Percentiles rank a stretch among this genome's conserved stretches.
Evolutionary conservation across 92 coral and sea anemone genomes (phyloP).

Genomic region (Phymanthus crucifer): DNA sequence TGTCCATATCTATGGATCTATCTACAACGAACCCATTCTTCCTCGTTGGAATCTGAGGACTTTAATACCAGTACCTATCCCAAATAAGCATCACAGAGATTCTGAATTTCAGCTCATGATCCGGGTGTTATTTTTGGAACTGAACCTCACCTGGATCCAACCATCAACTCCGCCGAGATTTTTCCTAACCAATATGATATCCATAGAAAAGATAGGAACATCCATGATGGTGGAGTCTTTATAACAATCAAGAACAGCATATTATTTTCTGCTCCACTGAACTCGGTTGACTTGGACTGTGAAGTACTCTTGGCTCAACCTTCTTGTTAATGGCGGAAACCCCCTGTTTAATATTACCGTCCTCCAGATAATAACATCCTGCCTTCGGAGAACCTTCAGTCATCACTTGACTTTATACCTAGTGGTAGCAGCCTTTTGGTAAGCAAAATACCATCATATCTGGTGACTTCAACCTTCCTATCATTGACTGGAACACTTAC

Average conservation of each 20-base stretch:
- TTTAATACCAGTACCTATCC: not conserved
- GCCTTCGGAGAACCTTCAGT: slow-evolving; percentile 15
- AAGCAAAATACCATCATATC: slow-evolving; percentile 34
- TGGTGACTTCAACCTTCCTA: slow-evolving; percentile 46
- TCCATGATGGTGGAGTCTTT: slow-evolving; percentile 33
- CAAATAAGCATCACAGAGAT: too few species aligned
- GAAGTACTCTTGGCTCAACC: slow-evolving; percentile 43
- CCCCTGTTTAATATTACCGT: slow-evolving; percentile 38
- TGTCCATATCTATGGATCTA: slow-evolving; percentile 3
- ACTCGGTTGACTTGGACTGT: slow-evolving; percentile 10
- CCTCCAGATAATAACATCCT: slow-evolving; percentile 27
- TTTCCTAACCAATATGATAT: slow-evolving; percentile 37
- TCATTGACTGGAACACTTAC: slow-evolving; percentile 24
- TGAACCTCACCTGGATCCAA: slow-evolving; percentile 47
- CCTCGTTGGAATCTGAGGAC: slow-evolving; percentile 14
- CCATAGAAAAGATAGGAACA: slow-evolving; percentile 27
- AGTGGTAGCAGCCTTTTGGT: slow-evolving; percentile 6
- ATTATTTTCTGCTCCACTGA: slow-evolving; percentile 15
- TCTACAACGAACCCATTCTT: slow-evolving; percentile 11
- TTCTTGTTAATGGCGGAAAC: slow-evolving; percentile 29
- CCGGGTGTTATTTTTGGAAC: slow-evolving; percentile 46
- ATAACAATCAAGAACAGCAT: slow-evolving; percentile 30
- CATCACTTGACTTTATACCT: slow-evolving; percentile 13
- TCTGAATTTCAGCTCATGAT: slow-evolving; percentile 44
- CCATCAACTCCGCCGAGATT: slow-evolving; percentile 37